Evolutionary conservation across 2,113 vertebrate species (phyloP), one percentile per base, ranked within the genome.

Genomic region (Tetrao urogallus): DNA sequence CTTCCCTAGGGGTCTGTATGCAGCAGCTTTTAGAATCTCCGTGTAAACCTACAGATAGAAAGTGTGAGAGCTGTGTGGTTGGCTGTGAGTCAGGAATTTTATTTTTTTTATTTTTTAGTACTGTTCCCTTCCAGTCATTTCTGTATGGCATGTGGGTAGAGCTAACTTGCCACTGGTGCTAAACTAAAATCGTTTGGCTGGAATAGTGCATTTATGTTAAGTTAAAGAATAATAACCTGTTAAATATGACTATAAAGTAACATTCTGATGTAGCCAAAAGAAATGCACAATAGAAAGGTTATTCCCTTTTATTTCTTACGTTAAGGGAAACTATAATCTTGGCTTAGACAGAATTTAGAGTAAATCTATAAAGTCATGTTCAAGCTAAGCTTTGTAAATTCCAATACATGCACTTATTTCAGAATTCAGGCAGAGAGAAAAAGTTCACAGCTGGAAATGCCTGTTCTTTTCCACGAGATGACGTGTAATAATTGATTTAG

Each of bases 381-480:
- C 78, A 85, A 71, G 83, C 57, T 88, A 94, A 94, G 89, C 87
- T 92, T 96, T 94, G 79, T 92, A 92, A 89, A 93, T 95, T 92
- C 73, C n/a, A 85, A 61, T 82, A 74, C 84, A 80, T 61, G 22
- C 47, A 73, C 70, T 92, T 92, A 81, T 81, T 91, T 95, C 47
- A 66, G 40, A 90, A 70, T 77, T 92, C 86, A 95, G 93, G 76
- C 82, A 86, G 73, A 88, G 90, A 90, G 92, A 76, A 94, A 92
- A 95, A 82, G 58, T 71, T 91, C 87, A 91, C 89, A 95, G 96
- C 93, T 96, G 89, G 95, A 95, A 91, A 30, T 93, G 84, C 66
- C 83, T 92, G 83, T 75, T 94, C 90, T 86, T 81, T 90, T 93
- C 82, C 79, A 85, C 13, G 0, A 91, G 86, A 76, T 81, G 71